Evolutionary conservation across 2,888 invertebrate genomes (phyloP).

Genomic region (Lasioglossum villosulum): DNA sequence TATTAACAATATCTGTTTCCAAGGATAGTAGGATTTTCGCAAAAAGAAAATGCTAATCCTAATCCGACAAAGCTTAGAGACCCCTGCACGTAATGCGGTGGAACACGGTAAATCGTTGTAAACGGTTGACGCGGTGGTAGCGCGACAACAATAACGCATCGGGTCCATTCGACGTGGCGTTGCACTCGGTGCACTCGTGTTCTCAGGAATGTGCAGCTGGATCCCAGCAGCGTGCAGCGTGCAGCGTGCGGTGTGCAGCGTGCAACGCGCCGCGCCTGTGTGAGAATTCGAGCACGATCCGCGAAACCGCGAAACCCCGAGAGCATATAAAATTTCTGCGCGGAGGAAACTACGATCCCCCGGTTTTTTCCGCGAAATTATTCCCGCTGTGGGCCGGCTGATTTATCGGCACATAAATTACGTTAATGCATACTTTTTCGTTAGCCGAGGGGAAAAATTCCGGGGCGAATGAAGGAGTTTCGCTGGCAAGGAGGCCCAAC

Average conservation of each 20-base stretch:
- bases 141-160: neutral
- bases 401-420: constrained; percentile 76
- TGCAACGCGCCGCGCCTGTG: neutral
- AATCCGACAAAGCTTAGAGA: neutral
- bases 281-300: neutral
- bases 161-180: neutral
- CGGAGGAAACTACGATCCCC: constrained; percentile 33
- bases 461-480: constrained; percentile 55
- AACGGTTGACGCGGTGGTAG: neutral
- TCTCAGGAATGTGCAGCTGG: constrained; percentile 19
- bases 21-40: neutral
- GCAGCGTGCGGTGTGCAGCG: neutral
- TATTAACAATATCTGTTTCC: neutral
- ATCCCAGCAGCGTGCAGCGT: neutral
- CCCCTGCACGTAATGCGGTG: neutral
- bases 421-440: constrained; percentile 68
- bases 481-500: constrained; percentile 17
- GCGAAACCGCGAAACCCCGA: constrained; percentile 13
- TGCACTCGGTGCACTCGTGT: neutral
- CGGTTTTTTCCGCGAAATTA: constrained; percentile 63
- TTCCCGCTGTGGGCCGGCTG: constrained; percentile 64
- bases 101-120: neutral
- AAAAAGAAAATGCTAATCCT: neutral
- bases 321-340: constrained; percentile 46
- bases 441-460: constrained; percentile 67